These are phyloP conservation scores for Electrophaes corylata DNA, from an alignment of 2,888 invertebrate genomes.

Conservation along the genomic window DNA sequence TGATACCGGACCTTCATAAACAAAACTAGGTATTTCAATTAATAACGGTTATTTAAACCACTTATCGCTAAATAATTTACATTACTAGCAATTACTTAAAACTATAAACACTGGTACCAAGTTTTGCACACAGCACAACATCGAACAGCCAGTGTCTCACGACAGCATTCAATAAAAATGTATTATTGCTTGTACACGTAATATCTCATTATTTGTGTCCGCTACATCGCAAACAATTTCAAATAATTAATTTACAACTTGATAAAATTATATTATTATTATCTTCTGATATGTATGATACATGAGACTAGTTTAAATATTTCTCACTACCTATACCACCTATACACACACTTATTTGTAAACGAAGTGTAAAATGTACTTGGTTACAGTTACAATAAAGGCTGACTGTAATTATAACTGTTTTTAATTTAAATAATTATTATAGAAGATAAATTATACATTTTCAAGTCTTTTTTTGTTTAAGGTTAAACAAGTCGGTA, in stretches of 20 bases:
- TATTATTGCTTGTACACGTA: constrained; percentile 85
- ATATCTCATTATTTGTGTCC: constrained; percentile 64
- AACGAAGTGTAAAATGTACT: constrained; percentile 7
- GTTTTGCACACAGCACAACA: constrained; percentile 80
- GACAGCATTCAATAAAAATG: constrained; percentile 76
- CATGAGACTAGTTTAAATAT: constrained; percentile 27
- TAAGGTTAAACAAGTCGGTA: too few relatives aligned
- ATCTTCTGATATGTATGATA: constrained; percentile 51
- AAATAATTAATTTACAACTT: constrained; percentile 53
- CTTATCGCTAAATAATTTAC: constrained; percentile 24
- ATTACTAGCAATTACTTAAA: constrained; percentile 17
- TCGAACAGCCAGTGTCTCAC: constrained; percentile 70
- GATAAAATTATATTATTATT: constrained; percentile 42
- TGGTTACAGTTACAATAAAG: neutral
- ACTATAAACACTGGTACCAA: constrained; percentile 66
- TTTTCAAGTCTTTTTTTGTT: too few relatives aligned
- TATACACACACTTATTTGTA: constrained; percentile 14
- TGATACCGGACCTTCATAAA: too few relatives aligned
- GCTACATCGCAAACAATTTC: constrained; percentile 77
- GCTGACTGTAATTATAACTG: too few relatives aligned
- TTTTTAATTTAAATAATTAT: too few relatives aligned
- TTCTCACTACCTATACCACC: constrained; percentile 11
- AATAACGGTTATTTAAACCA: constrained; percentile 5
- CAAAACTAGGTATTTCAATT: neutral
- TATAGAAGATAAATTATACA: too few relatives aligned